Conservation (phyloP, 2,888 invertebrate genomes). For the Polymixis lichenea region DNA sequence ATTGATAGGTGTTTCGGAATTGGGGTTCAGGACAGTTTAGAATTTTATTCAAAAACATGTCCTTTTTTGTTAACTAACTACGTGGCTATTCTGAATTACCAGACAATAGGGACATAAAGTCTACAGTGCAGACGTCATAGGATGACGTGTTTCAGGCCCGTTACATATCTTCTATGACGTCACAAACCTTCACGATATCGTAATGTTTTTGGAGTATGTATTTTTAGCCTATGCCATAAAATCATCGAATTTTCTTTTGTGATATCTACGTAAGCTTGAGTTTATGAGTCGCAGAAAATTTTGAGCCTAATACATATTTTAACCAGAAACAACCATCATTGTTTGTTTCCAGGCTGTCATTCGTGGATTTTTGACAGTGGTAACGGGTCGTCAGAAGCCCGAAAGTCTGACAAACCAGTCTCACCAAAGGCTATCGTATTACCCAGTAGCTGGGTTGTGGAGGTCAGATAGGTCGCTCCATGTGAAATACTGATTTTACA, state of each 20-base stretch:
- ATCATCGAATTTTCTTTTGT: background rate
- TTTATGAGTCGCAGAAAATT: background rate
- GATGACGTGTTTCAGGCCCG: slow-evolving; percentile 24
- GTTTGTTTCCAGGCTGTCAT: too few relatives aligned
- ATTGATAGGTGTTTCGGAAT: too few relatives aligned
- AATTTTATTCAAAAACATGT: background rate
- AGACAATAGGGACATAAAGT: background rate
- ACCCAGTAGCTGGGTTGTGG: too few relatives aligned
- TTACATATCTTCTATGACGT: slow-evolving; percentile 26
- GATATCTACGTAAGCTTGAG: background rate
- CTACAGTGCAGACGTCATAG: slow-evolving; percentile 5
- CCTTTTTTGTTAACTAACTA: background rate
- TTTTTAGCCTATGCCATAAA: slow-evolving; percentile 4
- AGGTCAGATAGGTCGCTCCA: too few relatives aligned
- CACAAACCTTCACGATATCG: background rate
- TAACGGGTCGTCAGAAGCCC: too few relatives aligned
- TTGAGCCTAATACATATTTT: too few relatives aligned
- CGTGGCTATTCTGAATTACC: background rate
- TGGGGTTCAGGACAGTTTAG: background rate
- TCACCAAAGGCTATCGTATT: too few relatives aligned
- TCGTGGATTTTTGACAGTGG: too few relatives aligned
- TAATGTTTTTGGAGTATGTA: slow-evolving; percentile 11
- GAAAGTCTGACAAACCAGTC: too few relatives aligned
- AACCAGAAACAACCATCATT: too few relatives aligned
- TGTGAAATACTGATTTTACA: too few relatives aligned